Percentiles rank a stretch among this genome's conserved stretches.
These are phyloP conservation scores for Heliconius himera DNA, from an alignment of 1,140 invertebrate species.

Conservation along the genomic window DNA sequence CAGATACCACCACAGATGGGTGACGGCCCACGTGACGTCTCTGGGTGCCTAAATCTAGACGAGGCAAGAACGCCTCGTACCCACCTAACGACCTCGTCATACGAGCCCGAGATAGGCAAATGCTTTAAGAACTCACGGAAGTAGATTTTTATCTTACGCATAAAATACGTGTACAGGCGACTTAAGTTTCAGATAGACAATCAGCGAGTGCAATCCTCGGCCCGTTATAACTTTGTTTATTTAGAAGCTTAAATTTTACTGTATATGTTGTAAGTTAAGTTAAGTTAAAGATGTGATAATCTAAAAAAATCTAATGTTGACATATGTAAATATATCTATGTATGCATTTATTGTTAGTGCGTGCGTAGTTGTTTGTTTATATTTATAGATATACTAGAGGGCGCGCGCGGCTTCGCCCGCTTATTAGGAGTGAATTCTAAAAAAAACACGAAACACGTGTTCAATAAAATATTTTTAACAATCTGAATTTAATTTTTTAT, in stretches of 20 bases:
- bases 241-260: background rate
- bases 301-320: too few species aligned
- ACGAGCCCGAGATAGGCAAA: background rate
- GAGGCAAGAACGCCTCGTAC: background rate
- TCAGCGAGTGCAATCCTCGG: slow-evolving; percentile 7
- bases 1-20: slow-evolving; percentile 58
- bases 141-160: slow-evolving; percentile 9
- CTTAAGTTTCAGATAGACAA: slow-evolving; percentile 13
- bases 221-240: slow-evolving; percentile 10
- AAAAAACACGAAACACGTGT: too few species aligned
- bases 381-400: too few species aligned
- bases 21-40: slow-evolving; percentile 50
- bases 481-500: too few species aligned
- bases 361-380: too few species aligned
- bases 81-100: background rate
- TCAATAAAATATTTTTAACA: too few species aligned
- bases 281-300: too few species aligned
- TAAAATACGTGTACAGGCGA: slow-evolving; percentile 11
- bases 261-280: background rate
- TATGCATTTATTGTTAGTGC: too few species aligned
- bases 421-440: too few species aligned
- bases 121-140: slow-evolving; percentile 10
- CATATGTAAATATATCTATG: too few species aligned
- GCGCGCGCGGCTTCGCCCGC: too few species aligned
- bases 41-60: slow-evolving; percentile 46